Evolutionary conservation across 2,797 vertebrate species (phyloP).

Genomic region (Poecilia wingei): DNA sequence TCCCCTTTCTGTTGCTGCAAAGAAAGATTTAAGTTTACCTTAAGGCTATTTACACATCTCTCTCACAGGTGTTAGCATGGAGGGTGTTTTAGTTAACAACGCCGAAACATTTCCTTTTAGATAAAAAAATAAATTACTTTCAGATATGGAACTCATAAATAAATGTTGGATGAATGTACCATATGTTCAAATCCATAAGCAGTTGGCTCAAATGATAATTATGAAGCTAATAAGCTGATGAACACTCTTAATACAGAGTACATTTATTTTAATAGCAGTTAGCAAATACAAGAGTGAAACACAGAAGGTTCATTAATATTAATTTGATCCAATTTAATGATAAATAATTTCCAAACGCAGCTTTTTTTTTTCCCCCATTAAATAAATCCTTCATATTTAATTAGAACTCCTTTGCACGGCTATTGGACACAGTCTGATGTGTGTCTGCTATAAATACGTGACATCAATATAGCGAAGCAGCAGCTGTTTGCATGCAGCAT

Average conservation of each 20-base stretch:
- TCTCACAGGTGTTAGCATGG: background rate
- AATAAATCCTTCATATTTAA: conserved; percentile 5
- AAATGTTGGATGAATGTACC: background rate
- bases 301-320: background rate
- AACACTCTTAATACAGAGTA: background rate
- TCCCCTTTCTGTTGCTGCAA: background rate
- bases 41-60: background rate
- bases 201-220: background rate
- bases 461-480: conserved; percentile 21
- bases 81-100: background rate
- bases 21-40: background rate
- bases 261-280: background rate
- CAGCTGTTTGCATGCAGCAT: conserved; percentile 24
- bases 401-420: background rate
- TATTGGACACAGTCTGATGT: conserved; percentile 35
- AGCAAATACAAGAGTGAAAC: background rate
- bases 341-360: background rate
- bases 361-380: background rate
- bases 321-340: conserved; percentile 7
- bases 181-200: conserved; percentile 1
- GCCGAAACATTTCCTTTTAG: background rate
- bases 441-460: conserved; percentile 41
- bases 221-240: background rate
- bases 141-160: background rate
- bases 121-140: background rate